Conservation (phyloP, 2,113 vertebrate genomes). For the Meles meles region DNA sequence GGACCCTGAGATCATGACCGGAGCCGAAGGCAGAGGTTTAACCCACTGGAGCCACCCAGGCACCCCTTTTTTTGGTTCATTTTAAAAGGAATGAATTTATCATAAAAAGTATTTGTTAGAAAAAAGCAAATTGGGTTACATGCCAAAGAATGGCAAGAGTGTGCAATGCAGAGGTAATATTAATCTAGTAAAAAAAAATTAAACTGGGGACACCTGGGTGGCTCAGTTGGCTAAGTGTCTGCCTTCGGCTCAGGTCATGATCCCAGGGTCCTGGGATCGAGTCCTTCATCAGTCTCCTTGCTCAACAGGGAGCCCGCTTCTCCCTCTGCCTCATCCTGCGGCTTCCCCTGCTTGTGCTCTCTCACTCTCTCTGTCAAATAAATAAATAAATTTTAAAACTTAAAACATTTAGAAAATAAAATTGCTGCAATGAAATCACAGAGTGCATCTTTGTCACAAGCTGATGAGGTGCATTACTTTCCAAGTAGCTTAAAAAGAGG, state of each 20-base stretch:
- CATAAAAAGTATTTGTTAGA: neutral
- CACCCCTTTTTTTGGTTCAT: neutral
- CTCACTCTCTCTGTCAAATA: neutral
- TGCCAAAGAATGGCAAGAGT: neutral
- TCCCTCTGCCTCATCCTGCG: neutral
- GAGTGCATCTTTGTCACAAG: neutral
- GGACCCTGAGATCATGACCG: no score
- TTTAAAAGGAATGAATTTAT: neutral
- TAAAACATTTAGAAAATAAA: neutral
- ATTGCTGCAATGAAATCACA: neutral
- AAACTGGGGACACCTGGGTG: no score
- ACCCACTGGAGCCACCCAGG: no score
- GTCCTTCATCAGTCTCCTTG: neutral
- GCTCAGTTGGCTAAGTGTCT: no score
- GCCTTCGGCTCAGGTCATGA: no score
- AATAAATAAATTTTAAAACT: neutral
- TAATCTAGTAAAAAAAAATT: neutral
- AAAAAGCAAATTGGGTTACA: neutral
- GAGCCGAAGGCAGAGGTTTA: no score
- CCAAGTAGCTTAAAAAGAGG: neutral
- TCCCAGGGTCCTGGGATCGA: neutral
- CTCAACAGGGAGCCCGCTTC: neutral
- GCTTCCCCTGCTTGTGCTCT: neutral
- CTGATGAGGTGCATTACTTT: neutral
- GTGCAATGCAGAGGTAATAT: neutral